Evolutionary conservation across 2,797 vertebrate species (phyloP).

Genomic region (Hirundo rustica): DNA sequence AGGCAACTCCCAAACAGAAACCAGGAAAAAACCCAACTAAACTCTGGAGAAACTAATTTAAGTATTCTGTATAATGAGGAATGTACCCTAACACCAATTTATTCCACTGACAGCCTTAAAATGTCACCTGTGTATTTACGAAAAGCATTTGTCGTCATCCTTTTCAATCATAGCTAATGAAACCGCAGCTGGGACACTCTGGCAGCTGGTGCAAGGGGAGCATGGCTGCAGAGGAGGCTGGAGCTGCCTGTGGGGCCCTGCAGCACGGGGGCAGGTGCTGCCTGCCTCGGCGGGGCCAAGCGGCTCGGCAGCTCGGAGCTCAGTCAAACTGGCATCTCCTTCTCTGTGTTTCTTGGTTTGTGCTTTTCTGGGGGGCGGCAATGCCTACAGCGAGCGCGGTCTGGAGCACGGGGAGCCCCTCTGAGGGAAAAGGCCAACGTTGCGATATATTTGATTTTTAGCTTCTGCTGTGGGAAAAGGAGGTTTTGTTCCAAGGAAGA

Average conservation of each 20-base stretch:
- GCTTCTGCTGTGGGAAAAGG: not conserved
- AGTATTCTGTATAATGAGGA: not conserved
- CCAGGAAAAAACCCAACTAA: too few relatives aligned
- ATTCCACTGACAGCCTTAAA: not conserved
- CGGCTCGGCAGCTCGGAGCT: not conserved
- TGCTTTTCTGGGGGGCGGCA: rapidly evolving
- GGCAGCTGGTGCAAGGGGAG: not conserved
- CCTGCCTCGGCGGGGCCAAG: rapidly evolving
- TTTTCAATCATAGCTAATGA: not conserved
- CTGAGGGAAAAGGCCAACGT: not conserved
- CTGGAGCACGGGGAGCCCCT: not conserved
- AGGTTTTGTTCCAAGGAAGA: not conserved
- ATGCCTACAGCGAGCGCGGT: rapidly evolving
- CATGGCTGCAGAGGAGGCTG: not conserved
- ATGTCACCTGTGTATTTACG: not conserved
- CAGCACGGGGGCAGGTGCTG: rapidly evolving
- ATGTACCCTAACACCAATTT: not conserved
- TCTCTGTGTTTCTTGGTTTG: not conserved
- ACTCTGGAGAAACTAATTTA: not conserved
- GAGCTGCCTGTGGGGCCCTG: not conserved
- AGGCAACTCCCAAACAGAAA: not conserved
- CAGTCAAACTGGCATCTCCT: not conserved
- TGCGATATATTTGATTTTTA: too few relatives aligned
- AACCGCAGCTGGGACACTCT: rapidly evolving
- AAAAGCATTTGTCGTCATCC: not conserved